Evolutionary conservation across 2,113 vertebrate species (phyloP).

Genomic region (Cacatua alba): DNA sequence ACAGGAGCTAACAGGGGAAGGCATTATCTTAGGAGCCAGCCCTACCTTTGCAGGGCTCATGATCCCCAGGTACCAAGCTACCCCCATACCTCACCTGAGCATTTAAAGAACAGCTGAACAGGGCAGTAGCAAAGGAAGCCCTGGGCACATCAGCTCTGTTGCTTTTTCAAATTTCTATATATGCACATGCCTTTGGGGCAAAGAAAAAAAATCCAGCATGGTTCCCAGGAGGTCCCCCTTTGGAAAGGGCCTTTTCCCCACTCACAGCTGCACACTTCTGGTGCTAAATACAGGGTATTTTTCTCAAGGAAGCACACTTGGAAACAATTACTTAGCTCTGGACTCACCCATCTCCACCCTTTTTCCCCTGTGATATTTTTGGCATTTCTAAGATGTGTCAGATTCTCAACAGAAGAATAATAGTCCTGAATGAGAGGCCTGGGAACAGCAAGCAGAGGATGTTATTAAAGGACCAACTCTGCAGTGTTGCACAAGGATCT

Average conservation of each 20-base stretch:
- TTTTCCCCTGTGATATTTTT: neutral
- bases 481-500: neutral
- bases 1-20: neutral
- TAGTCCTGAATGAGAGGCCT: neutral
- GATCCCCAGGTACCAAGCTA: neutral
- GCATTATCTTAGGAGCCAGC: neutral
- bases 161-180: neutral
- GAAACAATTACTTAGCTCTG: neutral
- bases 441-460: neutral
- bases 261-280: neutral
- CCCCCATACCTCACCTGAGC: neutral
- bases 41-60: neutral
- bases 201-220: neutral
- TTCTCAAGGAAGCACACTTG: neutral
- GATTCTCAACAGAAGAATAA: neutral
- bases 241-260: neutral
- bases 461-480: neutral
- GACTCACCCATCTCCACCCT: neutral
- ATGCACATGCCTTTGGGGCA: neutral
- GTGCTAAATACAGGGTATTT: neutral
- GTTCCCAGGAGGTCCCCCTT: neutral
- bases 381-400: neutral
- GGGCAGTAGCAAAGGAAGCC: neutral
- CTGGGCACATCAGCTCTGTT: neutral
- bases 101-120: neutral